Evolutionary conservation across 2,888 invertebrate genomes (phyloP).

Genomic region (Amiota communis): DNA sequence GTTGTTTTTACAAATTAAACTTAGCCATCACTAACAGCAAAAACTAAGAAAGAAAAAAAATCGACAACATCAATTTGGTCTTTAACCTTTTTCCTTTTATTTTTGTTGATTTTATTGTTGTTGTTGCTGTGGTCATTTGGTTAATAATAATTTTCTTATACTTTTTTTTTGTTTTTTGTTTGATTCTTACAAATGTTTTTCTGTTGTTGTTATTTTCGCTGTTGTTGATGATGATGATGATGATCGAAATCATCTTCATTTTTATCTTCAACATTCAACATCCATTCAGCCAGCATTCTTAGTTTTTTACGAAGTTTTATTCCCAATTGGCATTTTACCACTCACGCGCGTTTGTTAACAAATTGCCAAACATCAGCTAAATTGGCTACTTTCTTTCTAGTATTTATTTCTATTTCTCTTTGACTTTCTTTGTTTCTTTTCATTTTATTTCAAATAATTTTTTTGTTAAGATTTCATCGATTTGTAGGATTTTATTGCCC

Average conservation of each 20-base stretch:
- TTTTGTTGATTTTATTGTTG: conserved; percentile 15
- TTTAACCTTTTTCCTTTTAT: conserved; percentile 20
- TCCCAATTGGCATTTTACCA: conserved; percentile 12
- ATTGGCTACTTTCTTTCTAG: conserved; percentile 54
- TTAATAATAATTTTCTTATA: conserved; percentile 18
- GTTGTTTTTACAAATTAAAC: conserved; percentile 8
- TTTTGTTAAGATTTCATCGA: background rate
- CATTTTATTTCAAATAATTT: conserved; percentile 1
- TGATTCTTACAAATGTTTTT: no score
- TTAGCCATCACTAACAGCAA: background rate
- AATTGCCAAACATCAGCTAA: conserved; percentile 35
- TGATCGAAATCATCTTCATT: no score
- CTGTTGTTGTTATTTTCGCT: no score
- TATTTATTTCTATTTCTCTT: conserved; percentile 1
- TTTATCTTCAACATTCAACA: no score
- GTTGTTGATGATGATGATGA: no score
- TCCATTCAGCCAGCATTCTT: background rate
- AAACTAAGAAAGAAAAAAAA: background rate
- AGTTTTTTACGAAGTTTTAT: conserved; percentile 8
- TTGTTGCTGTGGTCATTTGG: conserved; percentile 21
- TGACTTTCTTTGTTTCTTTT: background rate
- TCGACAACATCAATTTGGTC: conserved; percentile 10
- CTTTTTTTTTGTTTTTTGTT: background rate
- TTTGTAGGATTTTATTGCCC: background rate
- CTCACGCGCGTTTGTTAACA: conserved; percentile 27